Evolutionary conservation across 2,797 vertebrate species (phyloP).

Genomic region (Siniperca undulata): DNA sequence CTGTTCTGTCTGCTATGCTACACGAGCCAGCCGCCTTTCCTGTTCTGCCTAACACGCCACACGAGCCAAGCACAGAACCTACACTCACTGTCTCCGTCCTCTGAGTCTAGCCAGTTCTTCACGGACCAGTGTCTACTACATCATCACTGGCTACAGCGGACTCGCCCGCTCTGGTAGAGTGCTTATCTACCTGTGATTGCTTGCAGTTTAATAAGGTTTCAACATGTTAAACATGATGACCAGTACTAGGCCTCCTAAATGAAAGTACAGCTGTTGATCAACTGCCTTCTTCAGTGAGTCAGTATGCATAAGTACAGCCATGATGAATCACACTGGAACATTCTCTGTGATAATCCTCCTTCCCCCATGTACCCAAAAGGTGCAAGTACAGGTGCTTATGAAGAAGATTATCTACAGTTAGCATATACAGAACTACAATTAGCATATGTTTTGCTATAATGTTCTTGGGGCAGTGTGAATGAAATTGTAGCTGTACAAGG

Average conservation of each 20-base stretch:
- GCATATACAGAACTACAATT: not conserved
- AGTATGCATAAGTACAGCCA: not conserved
- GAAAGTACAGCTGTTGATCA: not conserved
- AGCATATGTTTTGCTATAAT: not conserved
- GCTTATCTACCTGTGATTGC: no score
- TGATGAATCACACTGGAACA: slow-evolving; percentile 19
- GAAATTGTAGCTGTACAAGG: not conserved
- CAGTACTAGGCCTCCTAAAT: not conserved
- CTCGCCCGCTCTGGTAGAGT: no score
- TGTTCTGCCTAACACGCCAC: no score
- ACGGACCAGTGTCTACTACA: no score
- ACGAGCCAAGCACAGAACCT: no score
- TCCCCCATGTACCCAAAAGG: not conserved
- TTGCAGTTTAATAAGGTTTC: no score
- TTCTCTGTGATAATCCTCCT: slow-evolving; percentile 1
- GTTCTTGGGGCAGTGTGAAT: not conserved
- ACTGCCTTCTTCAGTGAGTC: not conserved
- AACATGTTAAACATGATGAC: not conserved
- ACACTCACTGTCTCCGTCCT: no score
- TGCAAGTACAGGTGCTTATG: not conserved
- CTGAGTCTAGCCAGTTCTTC: no score
- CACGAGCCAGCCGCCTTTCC: no score
- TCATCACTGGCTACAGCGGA: no score
- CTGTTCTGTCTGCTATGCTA: no score
- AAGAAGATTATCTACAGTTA: not conserved